Conservation (phyloP, 2,797 vertebrate genomes). For the Megalops cyprinoides region DNA sequence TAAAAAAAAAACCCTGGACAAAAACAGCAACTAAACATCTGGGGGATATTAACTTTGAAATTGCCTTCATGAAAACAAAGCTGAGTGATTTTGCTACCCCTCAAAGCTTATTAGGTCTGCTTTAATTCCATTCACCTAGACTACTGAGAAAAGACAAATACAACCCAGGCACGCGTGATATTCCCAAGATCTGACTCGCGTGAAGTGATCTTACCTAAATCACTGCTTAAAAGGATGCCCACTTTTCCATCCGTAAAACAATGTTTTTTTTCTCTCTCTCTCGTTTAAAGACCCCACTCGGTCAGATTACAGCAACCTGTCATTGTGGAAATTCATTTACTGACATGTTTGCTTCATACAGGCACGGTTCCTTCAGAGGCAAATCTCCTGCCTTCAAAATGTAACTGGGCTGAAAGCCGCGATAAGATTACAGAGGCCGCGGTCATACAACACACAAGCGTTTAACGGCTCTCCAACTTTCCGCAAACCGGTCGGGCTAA, state of each 20-base stretch:
- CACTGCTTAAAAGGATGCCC: background rate
- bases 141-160: background rate
- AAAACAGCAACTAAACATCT: background rate
- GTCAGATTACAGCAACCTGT: no score
- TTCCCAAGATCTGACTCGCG: background rate
- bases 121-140: background rate
- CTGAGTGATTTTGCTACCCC: background rate
- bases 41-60: background rate
- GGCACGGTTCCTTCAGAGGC: background rate
- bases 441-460: no score
- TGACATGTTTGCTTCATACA: background rate
- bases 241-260: no score
- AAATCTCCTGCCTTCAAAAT: background rate
- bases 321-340: no score
- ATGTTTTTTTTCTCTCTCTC: no score
- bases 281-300: no score
- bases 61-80: background rate
- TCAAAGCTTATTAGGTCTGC: background rate
- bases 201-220: background rate
- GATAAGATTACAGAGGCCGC: background rate
- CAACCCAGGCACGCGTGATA: constrained; percentile 3
- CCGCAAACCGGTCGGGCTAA: background rate
- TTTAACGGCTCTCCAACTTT: background rate
- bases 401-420: background rate
- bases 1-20: no score